Percentiles rank a stretch among this genome's conserved stretches.
Conservation (phyloP, 2,888 invertebrate species). For the Thumatha senex region DNA sequence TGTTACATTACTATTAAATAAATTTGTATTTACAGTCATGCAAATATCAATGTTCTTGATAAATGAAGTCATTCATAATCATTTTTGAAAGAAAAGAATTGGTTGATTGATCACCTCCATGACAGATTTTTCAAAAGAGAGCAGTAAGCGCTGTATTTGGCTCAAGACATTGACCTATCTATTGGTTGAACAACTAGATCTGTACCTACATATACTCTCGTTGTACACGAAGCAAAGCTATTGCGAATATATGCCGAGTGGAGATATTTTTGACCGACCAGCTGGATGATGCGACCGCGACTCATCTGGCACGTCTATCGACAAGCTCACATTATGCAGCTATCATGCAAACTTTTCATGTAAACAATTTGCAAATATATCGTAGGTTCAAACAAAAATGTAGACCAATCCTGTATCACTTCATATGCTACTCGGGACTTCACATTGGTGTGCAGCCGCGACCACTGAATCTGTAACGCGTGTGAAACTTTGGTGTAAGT, state of each 20-base stretch:
- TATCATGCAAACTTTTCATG: slow-evolving; percentile 32
- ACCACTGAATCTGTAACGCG: too few species aligned
- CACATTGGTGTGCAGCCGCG: too few species aligned
- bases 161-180: slow-evolving; percentile 79
- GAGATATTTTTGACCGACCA: slow-evolving; percentile 69
- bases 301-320: slow-evolving; percentile 54
- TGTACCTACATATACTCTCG: slow-evolving; percentile 28
- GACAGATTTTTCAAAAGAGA: slow-evolving; percentile 26
- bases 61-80: too few species aligned
- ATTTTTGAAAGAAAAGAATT: too few species aligned
- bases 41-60: too few species aligned
- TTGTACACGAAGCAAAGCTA: slow-evolving; percentile 19
- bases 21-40: too few species aligned
- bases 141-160: slow-evolving; percentile 43
- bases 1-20: too few species aligned
- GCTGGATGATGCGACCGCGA: slow-evolving; percentile 65
- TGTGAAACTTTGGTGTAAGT: too few species aligned
- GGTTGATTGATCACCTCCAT: slow-evolving; percentile 8
- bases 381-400: too few species aligned
- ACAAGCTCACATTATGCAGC: slow-evolving; percentile 35
- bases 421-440: too few species aligned
- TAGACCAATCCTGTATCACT: too few species aligned
- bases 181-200: slow-evolving; percentile 51
- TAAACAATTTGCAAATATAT: too few species aligned
- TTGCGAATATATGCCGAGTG: slow-evolving; percentile 61